phyloP scores from a whole-genome alignment of 2,113 vertebrate genomes.

The Platycercus adscitus region DNA sequence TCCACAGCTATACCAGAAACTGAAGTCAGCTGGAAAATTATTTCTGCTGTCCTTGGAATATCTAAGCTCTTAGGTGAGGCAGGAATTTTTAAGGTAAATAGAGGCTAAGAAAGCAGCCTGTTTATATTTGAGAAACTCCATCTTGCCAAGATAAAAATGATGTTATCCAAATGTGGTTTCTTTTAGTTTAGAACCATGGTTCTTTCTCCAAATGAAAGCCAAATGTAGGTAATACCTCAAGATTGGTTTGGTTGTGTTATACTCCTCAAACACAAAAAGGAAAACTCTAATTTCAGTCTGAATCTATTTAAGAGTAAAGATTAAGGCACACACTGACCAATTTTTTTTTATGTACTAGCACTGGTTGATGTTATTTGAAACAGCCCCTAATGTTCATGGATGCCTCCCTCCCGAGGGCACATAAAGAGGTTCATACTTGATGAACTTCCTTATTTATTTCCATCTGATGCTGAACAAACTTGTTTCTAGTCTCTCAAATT shows the following conservation, averaged over 20 bases:
- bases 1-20: not conserved
- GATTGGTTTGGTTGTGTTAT: not conserved
- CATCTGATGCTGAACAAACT: not conserved
- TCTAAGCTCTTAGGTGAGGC: not conserved
- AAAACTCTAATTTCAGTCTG: not conserved
- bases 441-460: not conserved
- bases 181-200: not conserved
- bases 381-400: not conserved
- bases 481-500: not conserved
- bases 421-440: not conserved
- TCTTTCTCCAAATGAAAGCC: not conserved
- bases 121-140: not conserved
- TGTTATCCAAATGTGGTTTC: not conserved
- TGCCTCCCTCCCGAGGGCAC: not conserved
- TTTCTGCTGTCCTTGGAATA: constrained; percentile 9
- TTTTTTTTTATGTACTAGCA: not conserved
- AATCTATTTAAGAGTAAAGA: not conserved
- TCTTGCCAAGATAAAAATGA: not conserved
- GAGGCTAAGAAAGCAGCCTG: not conserved
- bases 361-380: not conserved
- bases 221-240: not conserved
- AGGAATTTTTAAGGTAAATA: not conserved
- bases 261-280: not conserved
- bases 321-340: accelerated
- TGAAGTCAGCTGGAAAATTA: constrained; percentile 43